These are phyloP conservation scores for Melanocharis versteri DNA, from an alignment of 2,113 vertebrate species.

Conservation along the genomic window DNA sequence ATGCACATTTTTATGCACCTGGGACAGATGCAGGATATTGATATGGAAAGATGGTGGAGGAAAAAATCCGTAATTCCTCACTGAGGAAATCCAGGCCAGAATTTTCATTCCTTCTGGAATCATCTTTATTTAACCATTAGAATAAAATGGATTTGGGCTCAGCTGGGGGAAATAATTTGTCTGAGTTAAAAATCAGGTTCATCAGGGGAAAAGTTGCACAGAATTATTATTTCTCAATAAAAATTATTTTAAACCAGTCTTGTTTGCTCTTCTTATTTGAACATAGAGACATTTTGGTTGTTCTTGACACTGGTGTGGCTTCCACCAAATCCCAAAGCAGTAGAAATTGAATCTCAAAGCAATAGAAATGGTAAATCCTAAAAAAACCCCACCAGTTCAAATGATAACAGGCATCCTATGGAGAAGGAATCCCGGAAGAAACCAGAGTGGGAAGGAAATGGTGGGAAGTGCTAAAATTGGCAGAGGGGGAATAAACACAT, in stretches of 20 bases:
- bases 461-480: neutral
- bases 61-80: neutral
- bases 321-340: neutral
- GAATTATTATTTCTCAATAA: neutral
- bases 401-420: rapidly evolving
- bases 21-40: neutral
- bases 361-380: neutral
- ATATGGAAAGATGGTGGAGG: neutral
- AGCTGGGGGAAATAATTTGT: neutral
- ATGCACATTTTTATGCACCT: neutral
- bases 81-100: neutral
- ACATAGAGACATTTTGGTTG: neutral
- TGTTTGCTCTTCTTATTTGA: neutral
- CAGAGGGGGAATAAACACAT: rapidly evolving
- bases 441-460: neutral
- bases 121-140: neutral
- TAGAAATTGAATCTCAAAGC: neutral
- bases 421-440: neutral
- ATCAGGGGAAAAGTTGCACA: neutral
- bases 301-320: too few relatives aligned
- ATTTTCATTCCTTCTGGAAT: neutral
- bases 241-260: neutral
- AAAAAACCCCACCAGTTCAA: neutral
- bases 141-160: neutral
- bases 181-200: neutral